phyloP scores from a whole-genome alignment of 35 echinoderm and acorn worm species.

The Eucidaris tribuloides region DNA sequence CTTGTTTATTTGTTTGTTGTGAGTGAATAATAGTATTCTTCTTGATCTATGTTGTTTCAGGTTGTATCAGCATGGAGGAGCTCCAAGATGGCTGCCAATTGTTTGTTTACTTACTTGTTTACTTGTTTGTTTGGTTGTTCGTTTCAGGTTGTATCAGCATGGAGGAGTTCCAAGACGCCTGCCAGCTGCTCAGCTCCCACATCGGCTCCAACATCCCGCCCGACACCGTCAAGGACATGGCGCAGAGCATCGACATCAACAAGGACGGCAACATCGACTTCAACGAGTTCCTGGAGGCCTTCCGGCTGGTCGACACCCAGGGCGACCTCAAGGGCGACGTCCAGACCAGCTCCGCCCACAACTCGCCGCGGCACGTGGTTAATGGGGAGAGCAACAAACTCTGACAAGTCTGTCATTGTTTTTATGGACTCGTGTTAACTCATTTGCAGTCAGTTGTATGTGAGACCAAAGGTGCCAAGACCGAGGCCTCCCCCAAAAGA shows the following conservation, averaged over 20 bases:
- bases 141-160: conserved; percentile 77
- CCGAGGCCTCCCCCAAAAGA: too few species aligned
- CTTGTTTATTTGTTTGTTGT: too few species aligned
- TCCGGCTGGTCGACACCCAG: conserved; percentile 85
- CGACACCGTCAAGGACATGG: conserved; percentile 85
- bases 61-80: conserved; percentile 76
- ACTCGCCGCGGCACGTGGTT: background rate
- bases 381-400: conserved; percentile 24
- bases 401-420: too few species aligned
- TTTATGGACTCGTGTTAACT: too few species aligned
- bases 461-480: too few species aligned
- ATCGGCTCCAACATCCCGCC: conserved; percentile 78
- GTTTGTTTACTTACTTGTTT: too few species aligned
- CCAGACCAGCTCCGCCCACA: background rate
- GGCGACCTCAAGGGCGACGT: conserved; percentile 32
- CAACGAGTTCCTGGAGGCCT: conserved; percentile 98
- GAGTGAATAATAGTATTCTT: too few species aligned
- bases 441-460: too few species aligned
- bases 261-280: conserved; percentile 96
- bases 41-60: too few species aligned
- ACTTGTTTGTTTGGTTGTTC: too few species aligned
- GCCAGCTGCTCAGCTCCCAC: conserved; percentile 74
- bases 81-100: conserved; percentile 80
- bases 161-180: conserved; percentile 96
- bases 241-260: conserved; percentile 91